Conservation (phyloP, 2,797 vertebrate genomes). For the Parauchenoglanis ngamensis region DNA sequence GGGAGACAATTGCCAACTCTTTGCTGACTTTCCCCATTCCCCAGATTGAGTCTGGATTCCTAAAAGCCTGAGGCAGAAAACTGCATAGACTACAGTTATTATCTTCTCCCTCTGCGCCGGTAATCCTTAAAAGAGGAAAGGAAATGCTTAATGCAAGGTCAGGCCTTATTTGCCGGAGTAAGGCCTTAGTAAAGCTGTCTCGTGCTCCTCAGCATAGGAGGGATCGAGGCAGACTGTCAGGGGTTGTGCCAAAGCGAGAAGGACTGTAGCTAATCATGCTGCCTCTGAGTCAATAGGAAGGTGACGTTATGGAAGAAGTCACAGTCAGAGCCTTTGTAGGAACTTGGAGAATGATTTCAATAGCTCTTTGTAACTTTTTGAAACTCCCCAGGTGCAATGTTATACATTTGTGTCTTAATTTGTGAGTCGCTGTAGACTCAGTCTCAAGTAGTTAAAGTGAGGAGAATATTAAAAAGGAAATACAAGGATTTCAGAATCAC, state of each 20-base stretch:
- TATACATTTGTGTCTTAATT: constrained; percentile 30
- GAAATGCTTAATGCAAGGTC: constrained; percentile 59
- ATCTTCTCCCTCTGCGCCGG: constrained; percentile 40
- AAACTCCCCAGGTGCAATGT: constrained; percentile 32
- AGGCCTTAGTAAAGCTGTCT: constrained; percentile 52
- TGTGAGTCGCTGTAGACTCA: constrained; percentile 24
- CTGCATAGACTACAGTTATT: constrained; percentile 28
- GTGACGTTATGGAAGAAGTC: constrained; percentile 51
- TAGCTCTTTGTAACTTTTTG: constrained; percentile 35
- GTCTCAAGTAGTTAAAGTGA: constrained; percentile 8
- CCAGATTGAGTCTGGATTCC: constrained; percentile 31
- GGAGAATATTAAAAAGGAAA: constrained; percentile 28
- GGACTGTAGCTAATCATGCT: constrained; percentile 52
- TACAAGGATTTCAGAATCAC: constrained; percentile 4
- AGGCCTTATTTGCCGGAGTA: constrained; percentile 49
- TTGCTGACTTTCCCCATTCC: not conserved
- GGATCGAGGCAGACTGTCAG: constrained; percentile 42
- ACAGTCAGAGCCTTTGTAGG: constrained; percentile 20
- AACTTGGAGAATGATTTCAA: constrained; percentile 36
- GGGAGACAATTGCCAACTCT: constrained; percentile 25
- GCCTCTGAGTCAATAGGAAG: constrained; percentile 40
- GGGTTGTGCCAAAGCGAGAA: constrained; percentile 44
- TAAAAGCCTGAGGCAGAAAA: constrained; percentile 37
- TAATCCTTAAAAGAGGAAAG: constrained; percentile 58
- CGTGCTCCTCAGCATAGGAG: constrained; percentile 28